These are phyloP conservation scores for Catocala fraxini DNA, from an alignment of 2,888 invertebrate genomes.

Conservation along the genomic window DNA sequence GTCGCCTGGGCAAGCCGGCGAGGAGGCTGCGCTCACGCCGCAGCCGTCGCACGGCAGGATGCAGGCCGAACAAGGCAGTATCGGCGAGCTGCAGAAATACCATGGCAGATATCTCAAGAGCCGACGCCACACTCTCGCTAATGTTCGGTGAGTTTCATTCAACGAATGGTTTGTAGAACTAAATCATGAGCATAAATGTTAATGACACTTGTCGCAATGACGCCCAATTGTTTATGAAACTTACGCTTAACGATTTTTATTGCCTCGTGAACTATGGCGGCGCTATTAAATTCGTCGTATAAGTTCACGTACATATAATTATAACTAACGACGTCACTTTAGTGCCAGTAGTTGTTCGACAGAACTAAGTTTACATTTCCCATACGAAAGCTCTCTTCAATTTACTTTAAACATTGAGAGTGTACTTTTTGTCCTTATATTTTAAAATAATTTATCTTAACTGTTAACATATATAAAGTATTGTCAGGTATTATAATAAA, in stretches of 20 bases:
- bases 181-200: conserved; percentile 10
- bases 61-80: conserved; percentile 97
- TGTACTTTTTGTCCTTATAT: too few species aligned
- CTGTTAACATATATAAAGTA: too few species aligned
- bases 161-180: background rate
- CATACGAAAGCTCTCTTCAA: too few species aligned
- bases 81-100: conserved; percentile 96
- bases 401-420: too few species aligned
- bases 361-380: too few species aligned
- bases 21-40: conserved; percentile 69
- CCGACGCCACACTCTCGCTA: conserved; percentile 95
- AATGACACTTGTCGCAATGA: conserved; percentile 30
- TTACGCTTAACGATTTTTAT: conserved; percentile 46
- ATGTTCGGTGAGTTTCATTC: conserved; percentile 93
- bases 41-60: conserved; percentile 89
- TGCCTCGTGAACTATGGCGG: conserved; percentile 28
- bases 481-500: too few species aligned
- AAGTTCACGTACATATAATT: conserved; percentile 14
- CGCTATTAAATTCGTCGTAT: conserved; percentile 31
- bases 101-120: conserved; percentile 95
- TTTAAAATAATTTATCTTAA: too few species aligned
- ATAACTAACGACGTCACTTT: too few species aligned
- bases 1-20: conserved; percentile 67
- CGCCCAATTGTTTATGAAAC: conserved; percentile 42
- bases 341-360: background rate